Percentiles rank a stretch among this genome's conserved stretches.
These are phyloP conservation scores for Eulemur albifrons DNA, from an alignment of 2,797 vertebrate species.

Conservation along the genomic window DNA sequence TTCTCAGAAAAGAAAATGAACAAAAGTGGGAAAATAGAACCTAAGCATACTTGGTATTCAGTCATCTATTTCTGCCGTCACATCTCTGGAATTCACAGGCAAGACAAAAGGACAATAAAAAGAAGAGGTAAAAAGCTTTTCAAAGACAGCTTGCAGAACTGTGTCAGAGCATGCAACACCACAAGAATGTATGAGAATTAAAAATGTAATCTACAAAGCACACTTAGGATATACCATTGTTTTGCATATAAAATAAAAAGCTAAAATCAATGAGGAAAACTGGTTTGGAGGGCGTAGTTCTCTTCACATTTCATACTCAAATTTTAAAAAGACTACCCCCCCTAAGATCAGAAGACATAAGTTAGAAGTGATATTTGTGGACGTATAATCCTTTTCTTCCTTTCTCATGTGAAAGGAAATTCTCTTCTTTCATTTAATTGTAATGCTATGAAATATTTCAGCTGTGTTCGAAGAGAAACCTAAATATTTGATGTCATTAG, in stretches of 20 bases:
- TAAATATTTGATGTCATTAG: constrained; percentile 20
- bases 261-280: not conserved
- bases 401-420: not conserved
- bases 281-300: not conserved
- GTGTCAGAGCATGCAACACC: not conserved
- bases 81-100: not conserved
- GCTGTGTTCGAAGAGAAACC: not conserved
- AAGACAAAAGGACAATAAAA: constrained; percentile 18
- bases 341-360: not conserved
- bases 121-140: not conserved
- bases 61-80: not conserved
- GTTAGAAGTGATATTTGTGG: not conserved
- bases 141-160: not conserved
- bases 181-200: not conserved
- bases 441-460: constrained; percentile 17
- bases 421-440: not conserved
- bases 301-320: not conserved
- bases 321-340: not conserved
- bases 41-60: not conserved
- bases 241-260: constrained; percentile 41
- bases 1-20: constrained; percentile 24
- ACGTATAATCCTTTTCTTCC: not conserved
- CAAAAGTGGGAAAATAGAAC: not conserved
- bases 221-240: not conserved
- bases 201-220: not conserved